Conservation (phyloP, 2,888 invertebrate genomes). For the Polyommatus icarus region DNA sequence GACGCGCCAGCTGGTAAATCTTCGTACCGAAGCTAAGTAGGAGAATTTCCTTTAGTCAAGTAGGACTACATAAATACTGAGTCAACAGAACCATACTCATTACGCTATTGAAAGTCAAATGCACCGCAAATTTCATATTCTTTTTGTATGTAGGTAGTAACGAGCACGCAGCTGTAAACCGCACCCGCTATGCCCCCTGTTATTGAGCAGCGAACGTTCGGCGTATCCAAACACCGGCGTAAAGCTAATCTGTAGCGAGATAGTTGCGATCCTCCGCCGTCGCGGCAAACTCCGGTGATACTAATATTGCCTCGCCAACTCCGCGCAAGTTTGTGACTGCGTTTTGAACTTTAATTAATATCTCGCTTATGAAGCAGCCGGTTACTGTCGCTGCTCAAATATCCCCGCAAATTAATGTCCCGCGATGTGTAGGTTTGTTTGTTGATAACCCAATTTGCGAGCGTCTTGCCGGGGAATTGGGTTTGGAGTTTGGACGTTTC, state of each 20-base stretch:
- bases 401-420: conserved; percentile 15
- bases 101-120: no score
- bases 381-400: conserved; percentile 6
- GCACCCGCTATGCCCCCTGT: neutral
- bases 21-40: neutral
- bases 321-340: conserved; percentile 19
- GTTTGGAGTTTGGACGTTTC: neutral
- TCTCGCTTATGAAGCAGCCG: conserved; percentile 20
- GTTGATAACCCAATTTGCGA: neutral
- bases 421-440: neutral
- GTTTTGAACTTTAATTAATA: conserved; percentile 30
- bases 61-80: no score
- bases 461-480: neutral
- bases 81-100: no score
- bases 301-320: conserved; percentile 28
- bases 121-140: no score
- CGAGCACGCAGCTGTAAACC: neutral
- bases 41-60: no score
- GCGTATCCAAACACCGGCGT: neutral
- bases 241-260: neutral
- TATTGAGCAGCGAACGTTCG: neutral
- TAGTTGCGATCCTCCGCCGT: neutral
- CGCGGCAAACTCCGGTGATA: conserved; percentile 23
- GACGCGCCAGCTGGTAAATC: neutral
- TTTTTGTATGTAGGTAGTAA: no score